Conservation (phyloP, 2,113 vertebrate genomes). For the Neotragus pygmaeus region DNA sequence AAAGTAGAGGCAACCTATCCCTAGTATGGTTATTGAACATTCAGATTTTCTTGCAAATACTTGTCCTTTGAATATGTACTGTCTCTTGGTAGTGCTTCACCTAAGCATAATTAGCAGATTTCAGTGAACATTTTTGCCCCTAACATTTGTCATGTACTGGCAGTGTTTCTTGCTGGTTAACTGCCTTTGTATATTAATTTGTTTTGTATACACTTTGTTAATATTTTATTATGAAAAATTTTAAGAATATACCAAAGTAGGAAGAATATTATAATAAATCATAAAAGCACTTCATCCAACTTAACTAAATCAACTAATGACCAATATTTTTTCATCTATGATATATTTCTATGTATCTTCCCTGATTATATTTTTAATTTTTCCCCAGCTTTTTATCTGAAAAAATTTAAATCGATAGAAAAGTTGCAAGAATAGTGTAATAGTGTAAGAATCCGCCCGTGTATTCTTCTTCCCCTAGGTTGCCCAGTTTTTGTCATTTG, state of each 20-base stretch:
- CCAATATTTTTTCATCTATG: not conserved
- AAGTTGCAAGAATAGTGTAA: not conserved
- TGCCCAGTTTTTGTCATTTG: not conserved
- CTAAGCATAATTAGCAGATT: not conserved
- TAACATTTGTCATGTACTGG: not conserved
- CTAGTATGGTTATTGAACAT: not conserved
- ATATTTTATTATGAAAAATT: not conserved
- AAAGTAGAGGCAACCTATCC: not conserved
- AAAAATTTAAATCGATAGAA: not conserved
- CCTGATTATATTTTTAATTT: not conserved
- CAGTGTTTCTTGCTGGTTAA: slow-evolving; percentile 13
- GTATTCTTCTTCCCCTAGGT: not conserved
- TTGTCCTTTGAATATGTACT: not conserved
- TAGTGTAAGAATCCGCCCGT: not conserved
- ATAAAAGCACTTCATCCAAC: not conserved
- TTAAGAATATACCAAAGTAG: not conserved
- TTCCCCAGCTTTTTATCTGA: not conserved
- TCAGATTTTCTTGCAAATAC: not conserved
- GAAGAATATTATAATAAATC: not conserved
- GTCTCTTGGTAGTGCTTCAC: not conserved
- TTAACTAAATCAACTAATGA: not conserved
- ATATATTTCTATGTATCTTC: not conserved
- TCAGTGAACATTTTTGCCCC: not conserved
- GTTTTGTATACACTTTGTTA: not conserved
- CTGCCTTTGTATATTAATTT: slow-evolving; percentile 4